A percentile compares a stretch with the other conserved stretches of the same genome.
Evolutionary conservation across 2,888 invertebrate genomes (phyloP).

Genomic region (Erynnis tages): DNA sequence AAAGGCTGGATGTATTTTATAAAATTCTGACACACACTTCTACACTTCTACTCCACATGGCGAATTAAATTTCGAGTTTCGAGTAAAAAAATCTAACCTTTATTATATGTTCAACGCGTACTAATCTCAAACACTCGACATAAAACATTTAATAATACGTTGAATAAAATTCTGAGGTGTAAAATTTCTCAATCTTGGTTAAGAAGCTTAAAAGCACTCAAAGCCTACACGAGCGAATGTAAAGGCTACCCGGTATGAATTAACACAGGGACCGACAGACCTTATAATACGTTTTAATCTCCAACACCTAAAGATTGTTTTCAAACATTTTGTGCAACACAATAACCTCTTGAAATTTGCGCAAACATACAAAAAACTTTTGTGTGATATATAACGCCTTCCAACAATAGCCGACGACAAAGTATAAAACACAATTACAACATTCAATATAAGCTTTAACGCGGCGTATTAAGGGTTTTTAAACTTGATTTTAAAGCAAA

Average conservation of each 20-base stretch:
- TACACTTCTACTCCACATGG: no score
- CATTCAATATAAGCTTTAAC: slow-evolving; percentile 27
- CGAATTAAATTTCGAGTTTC: no score
- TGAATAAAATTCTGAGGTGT: not conserved
- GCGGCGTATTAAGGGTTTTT: not conserved
- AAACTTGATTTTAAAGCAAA: not conserved
- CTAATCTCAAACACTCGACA: no score
- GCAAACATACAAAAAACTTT: slow-evolving; percentile 49
- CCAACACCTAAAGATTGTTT: slow-evolving; percentile 19
- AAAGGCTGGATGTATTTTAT: no score
- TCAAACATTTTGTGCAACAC: slow-evolving; percentile 37
- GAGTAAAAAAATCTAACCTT: no score
- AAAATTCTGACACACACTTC: no score
- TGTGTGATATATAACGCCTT: slow-evolving; percentile 50
- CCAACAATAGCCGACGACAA: slow-evolving; percentile 17
- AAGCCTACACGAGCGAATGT: slow-evolving; percentile 5
- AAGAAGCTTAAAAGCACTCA: slow-evolving; percentile 4
- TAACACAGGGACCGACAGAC: slow-evolving; percentile 6
- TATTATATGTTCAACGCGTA: no score
- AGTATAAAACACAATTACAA: not conserved
- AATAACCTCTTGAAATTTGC: slow-evolving; percentile 43
- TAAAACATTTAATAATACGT: not conserved
- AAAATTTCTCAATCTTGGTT: not conserved
- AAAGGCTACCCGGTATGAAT: not conserved
- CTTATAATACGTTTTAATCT: slow-evolving; percentile 15